Base-by-base conservation (phyloP, 2,797 vertebrate genomes). In the Chanos chanos region DNA sequence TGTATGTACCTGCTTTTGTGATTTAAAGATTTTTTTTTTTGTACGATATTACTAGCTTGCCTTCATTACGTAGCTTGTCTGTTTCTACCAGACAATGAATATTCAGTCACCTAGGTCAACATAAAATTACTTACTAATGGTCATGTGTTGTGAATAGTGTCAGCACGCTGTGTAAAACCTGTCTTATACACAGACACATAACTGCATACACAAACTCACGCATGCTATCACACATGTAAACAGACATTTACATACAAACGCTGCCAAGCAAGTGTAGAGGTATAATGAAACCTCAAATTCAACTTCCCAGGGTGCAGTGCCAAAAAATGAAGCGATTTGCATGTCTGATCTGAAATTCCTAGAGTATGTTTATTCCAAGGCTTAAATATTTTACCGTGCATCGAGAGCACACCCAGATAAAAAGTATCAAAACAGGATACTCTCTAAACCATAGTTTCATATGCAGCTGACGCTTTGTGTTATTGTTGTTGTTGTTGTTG, bases 171-270 rank as follows among this genome's bases (percentile, higher is more conserved):
- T 61, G 21, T 43, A 61, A 43, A 55, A 70, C 45, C 39, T 52
- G 28, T 40, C 50, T 44, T 47, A 44, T 56, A 63, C 22, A 50
- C 28, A 58, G 57, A 57, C 15, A 33, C 16, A 15, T 18, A n/a
- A 13, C 18, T 47, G 10, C 33, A 61, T 10, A 54, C 53, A 48
- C 22, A 7, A 16, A 49, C 31, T 28, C 39, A 37, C 16, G 34
- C 36, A 13, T 21, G 49, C 18, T 10, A 6, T 30, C 28, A 33
- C 49, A 52, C 54, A 57, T 36, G 13, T 34, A 50, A 59, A 64
- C 61, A 65, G 64, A 51, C 43, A 78, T 82, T 82, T 81, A 77
- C 81, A 80, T 80, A 84, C n/a, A n/a, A n/a, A n/a, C n/a, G 81
- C 79, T 77, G 75, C 74, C 76, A 64, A 63, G 55, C 73, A 67